Conservation (phyloP, 2,113 vertebrate species). For the Macquaria ambigua region DNA sequence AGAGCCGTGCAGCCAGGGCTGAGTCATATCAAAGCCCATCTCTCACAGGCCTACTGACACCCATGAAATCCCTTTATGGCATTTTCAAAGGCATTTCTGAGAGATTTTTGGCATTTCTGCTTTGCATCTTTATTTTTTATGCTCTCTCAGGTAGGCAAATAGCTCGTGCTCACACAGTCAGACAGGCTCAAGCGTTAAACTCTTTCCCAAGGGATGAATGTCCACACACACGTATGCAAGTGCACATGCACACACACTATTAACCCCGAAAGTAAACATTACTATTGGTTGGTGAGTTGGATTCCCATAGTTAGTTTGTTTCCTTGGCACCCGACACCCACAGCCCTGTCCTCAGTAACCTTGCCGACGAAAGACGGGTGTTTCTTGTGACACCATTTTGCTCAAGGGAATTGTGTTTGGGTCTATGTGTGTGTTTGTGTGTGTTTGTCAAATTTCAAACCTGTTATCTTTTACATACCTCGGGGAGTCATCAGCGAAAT, state of each 20-base stretch:
- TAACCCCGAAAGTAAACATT: constrained; percentile 74
- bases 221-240: constrained; percentile 45
- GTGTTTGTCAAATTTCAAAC: constrained; percentile 29
- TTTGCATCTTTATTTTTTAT: constrained; percentile 66
- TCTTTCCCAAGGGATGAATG: constrained; percentile 52
- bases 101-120: constrained; percentile 74
- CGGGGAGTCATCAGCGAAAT: constrained; percentile 19
- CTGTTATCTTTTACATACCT: constrained; percentile 21
- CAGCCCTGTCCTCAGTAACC: constrained; percentile 53
- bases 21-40: constrained; percentile 84
- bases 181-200: constrained; percentile 38
- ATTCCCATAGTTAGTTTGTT: constrained; percentile 70
- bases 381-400: constrained; percentile 48
- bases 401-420: constrained; percentile 32
- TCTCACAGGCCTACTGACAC: constrained; percentile 77
- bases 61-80: constrained; percentile 85
- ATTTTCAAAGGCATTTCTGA: constrained; percentile 79
- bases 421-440: constrained; percentile 4
- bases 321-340: constrained; percentile 67
- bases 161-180: constrained; percentile 25
- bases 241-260: constrained; percentile 53
- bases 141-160: constrained; percentile 53
- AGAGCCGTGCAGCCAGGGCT: constrained; percentile 75
- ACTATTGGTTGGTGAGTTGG: constrained; percentile 38
- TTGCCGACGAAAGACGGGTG: constrained; percentile 46